phyloP scores from a whole-genome alignment of 2,888 invertebrate genomes.

The Pegoplata infirma region DNA sequence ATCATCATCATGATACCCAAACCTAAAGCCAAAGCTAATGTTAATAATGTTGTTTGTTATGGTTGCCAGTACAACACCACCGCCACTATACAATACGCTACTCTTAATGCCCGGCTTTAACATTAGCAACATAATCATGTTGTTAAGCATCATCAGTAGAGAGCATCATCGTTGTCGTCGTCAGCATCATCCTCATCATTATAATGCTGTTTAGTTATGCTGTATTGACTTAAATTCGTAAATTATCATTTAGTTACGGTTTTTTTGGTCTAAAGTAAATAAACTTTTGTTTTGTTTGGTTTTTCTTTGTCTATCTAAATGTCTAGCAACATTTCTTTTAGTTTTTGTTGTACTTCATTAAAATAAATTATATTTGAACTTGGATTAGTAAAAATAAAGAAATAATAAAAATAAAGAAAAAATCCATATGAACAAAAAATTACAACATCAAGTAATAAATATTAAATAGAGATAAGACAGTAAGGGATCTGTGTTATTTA shows the following conservation, averaged over 20 bases:
- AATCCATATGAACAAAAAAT: neutral
- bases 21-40: conserved; percentile 15
- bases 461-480: conserved; percentile 32
- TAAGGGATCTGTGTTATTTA: neutral
- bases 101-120: conserved; percentile 12
- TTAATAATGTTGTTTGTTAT: conserved; percentile 25
- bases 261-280: conserved; percentile 21
- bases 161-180: neutral
- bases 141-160: neutral
- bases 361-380: conserved; percentile 51
- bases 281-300: conserved; percentile 33
- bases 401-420: conserved; percentile 8
- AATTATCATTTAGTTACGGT: conserved; percentile 53
- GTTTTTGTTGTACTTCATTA: conserved; percentile 19
- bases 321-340: neutral
- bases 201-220: conserved; percentile 27
- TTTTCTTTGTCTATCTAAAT: neutral
- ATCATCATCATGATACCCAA: neutral
- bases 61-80: no score
- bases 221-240: conserved; percentile 45
- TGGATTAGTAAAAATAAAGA: conserved; percentile 19
- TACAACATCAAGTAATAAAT: conserved; percentile 13
- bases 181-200: neutral
- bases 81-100: no score
- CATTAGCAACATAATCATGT: neutral